Evolutionary conservation across 2,797 vertebrate genomes (phyloP).

Genomic region (Sciaenops ocellatus): DNA sequence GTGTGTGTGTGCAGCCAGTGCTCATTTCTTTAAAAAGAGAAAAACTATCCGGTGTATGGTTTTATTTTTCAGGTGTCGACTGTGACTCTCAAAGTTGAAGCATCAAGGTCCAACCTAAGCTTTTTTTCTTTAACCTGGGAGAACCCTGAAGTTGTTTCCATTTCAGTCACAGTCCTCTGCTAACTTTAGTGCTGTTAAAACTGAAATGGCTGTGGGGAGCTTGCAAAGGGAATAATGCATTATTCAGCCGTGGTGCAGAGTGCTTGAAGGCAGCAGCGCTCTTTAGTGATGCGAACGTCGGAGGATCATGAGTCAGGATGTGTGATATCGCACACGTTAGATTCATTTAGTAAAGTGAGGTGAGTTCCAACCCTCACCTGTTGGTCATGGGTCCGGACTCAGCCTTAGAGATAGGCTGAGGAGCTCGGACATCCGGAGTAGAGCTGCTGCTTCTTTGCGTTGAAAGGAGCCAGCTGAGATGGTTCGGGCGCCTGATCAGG

Average conservation of each 20-base stretch:
- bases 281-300: slow-evolving; percentile 20
- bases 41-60: neutral
- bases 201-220: slow-evolving; percentile 38
- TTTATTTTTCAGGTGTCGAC: neutral
- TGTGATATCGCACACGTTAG: slow-evolving; percentile 2
- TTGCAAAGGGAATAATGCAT: slow-evolving; percentile 46
- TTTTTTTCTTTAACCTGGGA: slow-evolving; percentile 12
- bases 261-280: slow-evolving; percentile 20
- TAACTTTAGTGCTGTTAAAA: slow-evolving; percentile 45
- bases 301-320: slow-evolving; percentile 23
- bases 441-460: too few species aligned
- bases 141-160: slow-evolving; percentile 11
- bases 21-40: neutral
- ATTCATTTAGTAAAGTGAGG: neutral
- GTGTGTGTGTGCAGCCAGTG: neutral
- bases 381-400: too few species aligned
- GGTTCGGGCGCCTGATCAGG: too few species aligned
- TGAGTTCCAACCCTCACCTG: too few species aligned
- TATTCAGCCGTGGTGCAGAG: slow-evolving; percentile 29
- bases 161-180: slow-evolving; percentile 13
- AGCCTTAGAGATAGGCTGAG: too few species aligned
- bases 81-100: neutral
- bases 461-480: too few species aligned
- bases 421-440: too few species aligned
- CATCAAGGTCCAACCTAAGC: neutral